Evolutionary conservation across 2,797 vertebrate species (phyloP), one percentile per base, ranked within the genome.

Genomic region (Atherinosoma microstoma): DNA sequence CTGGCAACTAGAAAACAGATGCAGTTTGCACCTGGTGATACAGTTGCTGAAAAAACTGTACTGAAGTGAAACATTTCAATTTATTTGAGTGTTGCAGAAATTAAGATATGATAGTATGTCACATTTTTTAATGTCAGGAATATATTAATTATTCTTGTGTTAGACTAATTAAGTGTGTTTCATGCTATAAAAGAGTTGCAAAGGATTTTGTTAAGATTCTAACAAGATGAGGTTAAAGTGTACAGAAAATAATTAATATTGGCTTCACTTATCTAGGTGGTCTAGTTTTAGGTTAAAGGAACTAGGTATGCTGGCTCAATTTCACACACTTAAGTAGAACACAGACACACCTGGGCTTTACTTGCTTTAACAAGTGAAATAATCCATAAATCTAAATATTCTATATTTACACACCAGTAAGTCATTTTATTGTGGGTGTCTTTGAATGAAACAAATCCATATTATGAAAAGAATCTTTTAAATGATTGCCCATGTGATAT

Each of bases 21-120:
- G 34, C 20, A 53, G 32, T 66, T 51, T 56, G 24, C 66, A 38
- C 61, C 67, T 76, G 73, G 67, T 62, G 47, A 78, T 24, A 20
- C 34, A 61, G 22, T 45, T 29, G 6, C 57, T 62, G 6, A 20
- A 24, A 64, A 32, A 65, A 22, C 15, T 68, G 38, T 20, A 4
- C 11, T 69, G 27, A 0, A 38, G 30, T 30, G 3, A 5, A 8
- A 16, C 11, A 59, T 35, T 32, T 35, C 38, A 7, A 13, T 22
- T 22, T 22, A 22, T 53, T 47, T 27, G 22, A 24, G 11, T 10
- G 10, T 10, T 24, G 49, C 49, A 53, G 4, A 30, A 29, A 56
- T 8, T 30, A 16, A 30, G 27, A 56, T 16, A 16, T 30, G 24
- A 1, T 0, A 4, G 9, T 13, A 27, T 16, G 27, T 16, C 12